Evolutionary conservation across 2,797 vertebrate genomes (phyloP).

Genomic region (Poliocrania exsul): DNA sequence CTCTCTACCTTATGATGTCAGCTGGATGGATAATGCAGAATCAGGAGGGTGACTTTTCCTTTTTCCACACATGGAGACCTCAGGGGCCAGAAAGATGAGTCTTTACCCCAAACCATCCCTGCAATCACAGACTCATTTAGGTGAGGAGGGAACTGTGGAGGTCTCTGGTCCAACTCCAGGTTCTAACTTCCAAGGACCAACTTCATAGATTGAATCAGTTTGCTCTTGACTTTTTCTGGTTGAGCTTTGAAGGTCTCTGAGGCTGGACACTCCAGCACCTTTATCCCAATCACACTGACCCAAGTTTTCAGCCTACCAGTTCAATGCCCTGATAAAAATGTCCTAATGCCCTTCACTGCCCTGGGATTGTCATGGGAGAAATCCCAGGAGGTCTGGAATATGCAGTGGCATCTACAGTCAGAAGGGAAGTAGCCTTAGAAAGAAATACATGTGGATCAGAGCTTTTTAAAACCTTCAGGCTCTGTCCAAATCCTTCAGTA

Average conservation of each 20-base stretch:
- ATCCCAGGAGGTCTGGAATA: background rate
- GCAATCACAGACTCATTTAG: background rate
- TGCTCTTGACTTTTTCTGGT: background rate
- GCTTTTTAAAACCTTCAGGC: background rate
- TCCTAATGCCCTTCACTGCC: background rate
- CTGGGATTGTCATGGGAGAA: background rate
- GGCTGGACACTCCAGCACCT: background rate
- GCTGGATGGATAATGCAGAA: constrained; percentile 19
- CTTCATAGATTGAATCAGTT: background rate
- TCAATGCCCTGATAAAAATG: background rate
- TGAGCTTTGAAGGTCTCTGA: background rate
- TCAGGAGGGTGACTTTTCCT: constrained; percentile 19
- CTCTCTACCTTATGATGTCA: constrained; percentile 26
- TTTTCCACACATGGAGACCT: background rate
- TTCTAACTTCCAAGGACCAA: background rate
- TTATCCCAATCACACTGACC: background rate
- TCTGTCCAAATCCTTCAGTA: background rate
- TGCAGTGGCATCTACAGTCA: background rate
- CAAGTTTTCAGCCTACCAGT: background rate
- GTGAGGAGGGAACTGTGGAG: background rate
- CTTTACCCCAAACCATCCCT: background rate
- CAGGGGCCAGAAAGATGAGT: background rate
- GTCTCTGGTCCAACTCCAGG: background rate
- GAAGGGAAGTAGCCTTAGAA: background rate
- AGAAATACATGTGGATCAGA: background rate